Conservation (phyloP, 2,113 vertebrate genomes). For the Corvus moneduloides region DNA sequence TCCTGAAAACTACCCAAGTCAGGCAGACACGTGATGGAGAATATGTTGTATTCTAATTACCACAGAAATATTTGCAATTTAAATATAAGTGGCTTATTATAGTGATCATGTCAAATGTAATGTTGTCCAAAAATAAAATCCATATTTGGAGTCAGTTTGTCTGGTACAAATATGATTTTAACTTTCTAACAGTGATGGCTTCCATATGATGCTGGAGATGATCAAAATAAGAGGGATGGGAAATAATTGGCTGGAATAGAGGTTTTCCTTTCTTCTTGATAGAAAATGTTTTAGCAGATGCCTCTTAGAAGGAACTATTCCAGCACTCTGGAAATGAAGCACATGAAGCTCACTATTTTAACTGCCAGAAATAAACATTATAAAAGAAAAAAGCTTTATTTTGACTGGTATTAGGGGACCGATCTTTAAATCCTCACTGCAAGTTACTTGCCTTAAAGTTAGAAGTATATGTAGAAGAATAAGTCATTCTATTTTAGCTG, state of each 20-base stretch:
- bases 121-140: conserved; percentile 55
- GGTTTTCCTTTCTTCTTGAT: conserved; percentile 50
- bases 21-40: not conserved
- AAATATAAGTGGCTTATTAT: conserved; percentile 25
- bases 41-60: conserved; percentile 27
- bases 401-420: not conserved
- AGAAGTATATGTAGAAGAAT: not conserved
- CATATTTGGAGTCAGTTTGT: conserved; percentile 62
- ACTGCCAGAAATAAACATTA: not conserved
- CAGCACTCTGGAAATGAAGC: conserved; percentile 13
- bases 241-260: conserved; percentile 47
- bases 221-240: conserved; percentile 34
- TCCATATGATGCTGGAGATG: conserved; percentile 64
- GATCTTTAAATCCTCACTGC: not conserved
- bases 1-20: not conserved
- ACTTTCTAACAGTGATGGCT: conserved; percentile 59
- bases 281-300: conserved; percentile 62
- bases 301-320: conserved; percentile 9
- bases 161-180: conserved; percentile 62
- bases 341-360: not conserved
- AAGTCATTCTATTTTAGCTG: not conserved
- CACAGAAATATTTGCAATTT: conserved; percentile 31
- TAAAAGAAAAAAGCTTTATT: not conserved
- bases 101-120: conserved; percentile 11
- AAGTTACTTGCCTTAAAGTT: not conserved